These are phyloP conservation scores for Drosophila nr. medialis DNA, from an alignment of 2,888 invertebrate species.

Conservation along the genomic window DNA sequence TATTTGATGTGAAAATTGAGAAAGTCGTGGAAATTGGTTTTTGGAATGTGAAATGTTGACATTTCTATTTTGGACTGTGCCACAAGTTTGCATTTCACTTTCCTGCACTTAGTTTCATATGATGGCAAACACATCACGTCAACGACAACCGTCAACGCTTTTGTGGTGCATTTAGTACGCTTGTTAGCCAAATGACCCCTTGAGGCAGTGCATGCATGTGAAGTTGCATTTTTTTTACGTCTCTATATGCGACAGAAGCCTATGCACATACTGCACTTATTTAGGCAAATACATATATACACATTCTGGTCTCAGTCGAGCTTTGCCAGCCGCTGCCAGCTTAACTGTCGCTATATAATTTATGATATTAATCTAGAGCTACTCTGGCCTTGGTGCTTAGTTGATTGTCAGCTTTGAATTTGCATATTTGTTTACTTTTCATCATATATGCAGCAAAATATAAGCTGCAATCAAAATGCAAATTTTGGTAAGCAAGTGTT, in stretches of 20 bases:
- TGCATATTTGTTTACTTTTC: slow-evolving; percentile 17
- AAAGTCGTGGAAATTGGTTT: slow-evolving; percentile 6
- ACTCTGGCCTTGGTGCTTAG: neutral
- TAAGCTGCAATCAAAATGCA: slow-evolving; percentile 48
- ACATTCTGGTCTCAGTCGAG: neutral
- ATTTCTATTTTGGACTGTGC: slow-evolving; percentile 23
- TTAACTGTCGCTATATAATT: slow-evolving; percentile 28
- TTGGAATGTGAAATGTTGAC: slow-evolving; percentile 28
- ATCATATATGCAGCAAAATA: slow-evolving; percentile 21
- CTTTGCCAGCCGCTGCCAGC: slow-evolving; percentile 12
- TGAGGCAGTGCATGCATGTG: slow-evolving; percentile 54
- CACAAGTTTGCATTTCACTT: slow-evolving; percentile 12
- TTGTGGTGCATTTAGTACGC: slow-evolving; percentile 74
- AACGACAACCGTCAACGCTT: slow-evolving; percentile 48
- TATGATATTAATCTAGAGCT: slow-evolving; percentile 26
- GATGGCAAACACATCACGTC: slow-evolving; percentile 53
- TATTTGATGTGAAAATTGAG: neutral
- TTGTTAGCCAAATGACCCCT: slow-evolving; percentile 76
- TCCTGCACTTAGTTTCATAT: slow-evolving; percentile 9
- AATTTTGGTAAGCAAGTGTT: slow-evolving; percentile 27
- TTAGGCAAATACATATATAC: slow-evolving; percentile 17
- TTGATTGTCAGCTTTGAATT: slow-evolving; percentile 38
- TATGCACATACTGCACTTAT: slow-evolving; percentile 1
- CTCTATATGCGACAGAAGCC: slow-evolving; percentile 1
- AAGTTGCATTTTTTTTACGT: slow-evolving; percentile 20